phyloP scores from a whole-genome alignment of 35 echinoderm and acorn worm species.

The Diadema setosum region DNA sequence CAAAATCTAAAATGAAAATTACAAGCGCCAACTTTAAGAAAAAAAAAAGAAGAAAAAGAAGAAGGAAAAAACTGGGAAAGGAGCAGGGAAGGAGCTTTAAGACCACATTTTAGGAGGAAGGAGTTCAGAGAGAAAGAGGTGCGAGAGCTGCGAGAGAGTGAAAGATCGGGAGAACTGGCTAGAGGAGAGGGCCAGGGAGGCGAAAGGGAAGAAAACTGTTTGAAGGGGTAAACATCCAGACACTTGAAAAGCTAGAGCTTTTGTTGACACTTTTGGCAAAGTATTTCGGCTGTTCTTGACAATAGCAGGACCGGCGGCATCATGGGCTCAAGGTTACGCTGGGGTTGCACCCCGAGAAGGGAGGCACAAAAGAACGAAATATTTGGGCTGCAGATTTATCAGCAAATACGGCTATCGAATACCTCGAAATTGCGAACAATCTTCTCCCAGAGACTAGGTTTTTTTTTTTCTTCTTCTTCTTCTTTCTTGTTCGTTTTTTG shows the following conservation, averaged over 20 bases:
- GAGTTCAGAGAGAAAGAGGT: background rate
- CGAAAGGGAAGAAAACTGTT: constrained; percentile 7
- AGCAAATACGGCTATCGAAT: constrained; percentile 32
- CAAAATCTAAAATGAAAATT: background rate
- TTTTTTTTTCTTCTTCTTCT: too few relatives aligned
- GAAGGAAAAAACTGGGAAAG: background rate
- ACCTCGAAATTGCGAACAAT: background rate
- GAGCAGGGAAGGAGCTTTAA: background rate
- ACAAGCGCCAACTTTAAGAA: too few relatives aligned
- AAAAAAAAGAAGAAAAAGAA: background rate
- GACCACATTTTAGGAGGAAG: background rate
- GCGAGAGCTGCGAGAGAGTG: background rate
- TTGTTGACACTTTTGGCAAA: constrained; percentile 31
- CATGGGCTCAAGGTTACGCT: constrained; percentile 2
- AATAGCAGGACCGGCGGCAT: background rate
- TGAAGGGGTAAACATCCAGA: constrained; percentile 15
- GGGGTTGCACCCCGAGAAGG: constrained; percentile 1
- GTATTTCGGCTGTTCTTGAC: constrained; percentile 18
- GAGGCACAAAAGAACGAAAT: constrained; percentile 15
- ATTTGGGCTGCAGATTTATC: constrained; percentile 31
- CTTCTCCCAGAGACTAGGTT: background rate
- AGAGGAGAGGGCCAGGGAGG: background rate
- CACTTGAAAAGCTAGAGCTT: constrained; percentile 4
- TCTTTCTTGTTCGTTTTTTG: too few relatives aligned
- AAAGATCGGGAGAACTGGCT: background rate